These are phyloP conservation scores for Drosophila fuyamai DNA, from an alignment of 1,140 invertebrate genomes.

Conservation along the genomic window DNA sequence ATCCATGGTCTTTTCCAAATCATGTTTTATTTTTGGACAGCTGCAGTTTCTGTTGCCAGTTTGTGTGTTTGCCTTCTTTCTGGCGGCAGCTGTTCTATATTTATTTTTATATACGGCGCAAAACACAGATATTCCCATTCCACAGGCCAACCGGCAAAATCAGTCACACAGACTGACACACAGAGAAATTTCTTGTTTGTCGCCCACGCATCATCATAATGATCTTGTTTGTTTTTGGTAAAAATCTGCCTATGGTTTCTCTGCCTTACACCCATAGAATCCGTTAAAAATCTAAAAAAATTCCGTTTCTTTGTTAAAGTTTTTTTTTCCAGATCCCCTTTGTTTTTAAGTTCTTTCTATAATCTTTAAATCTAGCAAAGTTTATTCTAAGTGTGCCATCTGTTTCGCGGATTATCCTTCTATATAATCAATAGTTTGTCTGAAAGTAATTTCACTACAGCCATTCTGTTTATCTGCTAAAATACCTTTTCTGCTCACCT, in stretches of 20 bases:
- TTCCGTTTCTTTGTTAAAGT: not conserved
- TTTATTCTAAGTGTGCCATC: too few species aligned
- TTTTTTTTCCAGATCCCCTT: too few species aligned
- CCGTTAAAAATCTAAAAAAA: not conserved
- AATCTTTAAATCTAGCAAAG: too few species aligned
- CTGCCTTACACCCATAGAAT: not conserved
- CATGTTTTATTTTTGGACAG: slow-evolving; percentile 80
- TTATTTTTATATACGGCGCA: slow-evolving; percentile 59
- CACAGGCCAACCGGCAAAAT: slow-evolving; percentile 54
- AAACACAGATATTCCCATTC: slow-evolving; percentile 34
- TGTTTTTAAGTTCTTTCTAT: too few species aligned
- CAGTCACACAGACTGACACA: slow-evolving; percentile 20
- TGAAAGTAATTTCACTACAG: too few species aligned
- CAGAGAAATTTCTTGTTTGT: slow-evolving; percentile 42
- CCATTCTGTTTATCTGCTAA: too few species aligned
- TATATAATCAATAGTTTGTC: too few species aligned
- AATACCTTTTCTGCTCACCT: too few species aligned
- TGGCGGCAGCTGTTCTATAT: slow-evolving; percentile 69
- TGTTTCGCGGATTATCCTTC: too few species aligned
- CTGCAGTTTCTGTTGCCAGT: slow-evolving; percentile 69
- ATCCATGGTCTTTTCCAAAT: slow-evolving; percentile 59
- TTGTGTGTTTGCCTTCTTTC: slow-evolving; percentile 16
- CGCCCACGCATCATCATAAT: slow-evolving; percentile 60
- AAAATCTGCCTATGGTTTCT: not conserved
- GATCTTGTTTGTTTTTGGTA: slow-evolving; percentile 17